Evolutionary conservation across 2,888 invertebrate species (phyloP), one percentile per base, ranked within the genome.

Genomic region (Teinopalpus imperialis): DNA sequence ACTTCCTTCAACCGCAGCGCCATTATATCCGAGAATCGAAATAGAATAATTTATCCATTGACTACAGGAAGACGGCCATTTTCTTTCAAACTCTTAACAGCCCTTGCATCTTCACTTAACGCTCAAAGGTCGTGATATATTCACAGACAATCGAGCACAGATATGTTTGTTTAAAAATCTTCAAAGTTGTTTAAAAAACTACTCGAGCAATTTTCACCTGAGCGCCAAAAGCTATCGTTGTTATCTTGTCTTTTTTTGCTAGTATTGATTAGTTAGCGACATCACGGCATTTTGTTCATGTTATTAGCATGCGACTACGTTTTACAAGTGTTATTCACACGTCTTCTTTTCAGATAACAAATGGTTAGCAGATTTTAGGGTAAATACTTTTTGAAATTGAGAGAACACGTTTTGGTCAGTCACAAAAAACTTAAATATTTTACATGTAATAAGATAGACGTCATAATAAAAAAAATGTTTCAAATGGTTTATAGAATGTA

Each of bases 221-320:
- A 43, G 54, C 70, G 81, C 74, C 61, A 81, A 81, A 74, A 74
- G 69, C 61, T 49, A 45, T 46, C 56, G 39, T 49, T 58, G 54
- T 49, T 59, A 53, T 51, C 5, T 14, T 51, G 56, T 55, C n/a
- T n/a, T 61, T 53, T 58, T 65, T 69, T 69, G 69, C 67, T 67
- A 61, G 72, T 71, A 66, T 55, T 49, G 64, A 68, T 74, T 78
- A 68, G 74, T 81, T 81, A 81, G 75, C 74, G 63, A 62, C 69
- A 59, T 62, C 55, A 57, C 62, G 65, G 54, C 53, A 59, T 59
- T 61, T 63, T 63, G 63, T 68, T 52, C 43, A 37, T 43, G 40
- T 69, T 67, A 75, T 81, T 82, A 81, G 69, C 81, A 70, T 61
- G 52, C 64, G 43, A 49, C 61, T 63, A 65, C 34, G 29, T 36